Conservation (phyloP, 2,113 vertebrate genomes). For the Misgurnus anguillicaudatus region DNA sequence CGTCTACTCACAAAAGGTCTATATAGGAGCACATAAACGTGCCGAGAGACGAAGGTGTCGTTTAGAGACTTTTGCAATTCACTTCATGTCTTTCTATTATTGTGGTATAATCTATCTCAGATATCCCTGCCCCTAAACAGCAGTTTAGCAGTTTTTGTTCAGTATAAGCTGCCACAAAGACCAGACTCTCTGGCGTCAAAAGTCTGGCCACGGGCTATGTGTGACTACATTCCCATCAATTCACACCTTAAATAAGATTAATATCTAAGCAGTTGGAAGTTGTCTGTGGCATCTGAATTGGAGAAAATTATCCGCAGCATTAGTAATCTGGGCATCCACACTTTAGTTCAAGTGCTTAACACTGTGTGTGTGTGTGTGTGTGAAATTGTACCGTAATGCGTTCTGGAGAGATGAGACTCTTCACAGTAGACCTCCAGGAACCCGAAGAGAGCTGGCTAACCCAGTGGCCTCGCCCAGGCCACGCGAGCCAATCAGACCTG, state of each 20-base stretch:
- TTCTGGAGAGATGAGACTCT: slow-evolving; percentile 66
- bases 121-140: too few relatives aligned
- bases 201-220: too few relatives aligned
- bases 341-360: slow-evolving; percentile 59
- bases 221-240: not conserved
- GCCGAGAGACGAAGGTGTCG: too few relatives aligned
- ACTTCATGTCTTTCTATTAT: too few relatives aligned
- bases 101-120: too few relatives aligned
- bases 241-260: slow-evolving; percentile 18
- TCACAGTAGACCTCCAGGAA: slow-evolving; percentile 67
- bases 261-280: slow-evolving; percentile 53
- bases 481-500: slow-evolving; percentile 63
- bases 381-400: slow-evolving; percentile 61
- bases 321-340: slow-evolving; percentile 55
- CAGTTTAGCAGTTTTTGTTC: too few relatives aligned
- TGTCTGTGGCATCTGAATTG: slow-evolving; percentile 45
- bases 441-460: slow-evolving; percentile 56
- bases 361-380: slow-evolving; percentile 26
- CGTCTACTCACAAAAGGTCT: too few relatives aligned
- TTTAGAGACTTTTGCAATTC: too few relatives aligned
- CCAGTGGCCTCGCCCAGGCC: slow-evolving; percentile 42
- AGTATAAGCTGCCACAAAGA: too few relatives aligned
- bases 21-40: too few relatives aligned
- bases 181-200: too few relatives aligned
- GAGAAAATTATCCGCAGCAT: slow-evolving; percentile 61